Base-by-base conservation (phyloP, 2,113 vertebrate species). In the Macquaria ambigua region DNA sequence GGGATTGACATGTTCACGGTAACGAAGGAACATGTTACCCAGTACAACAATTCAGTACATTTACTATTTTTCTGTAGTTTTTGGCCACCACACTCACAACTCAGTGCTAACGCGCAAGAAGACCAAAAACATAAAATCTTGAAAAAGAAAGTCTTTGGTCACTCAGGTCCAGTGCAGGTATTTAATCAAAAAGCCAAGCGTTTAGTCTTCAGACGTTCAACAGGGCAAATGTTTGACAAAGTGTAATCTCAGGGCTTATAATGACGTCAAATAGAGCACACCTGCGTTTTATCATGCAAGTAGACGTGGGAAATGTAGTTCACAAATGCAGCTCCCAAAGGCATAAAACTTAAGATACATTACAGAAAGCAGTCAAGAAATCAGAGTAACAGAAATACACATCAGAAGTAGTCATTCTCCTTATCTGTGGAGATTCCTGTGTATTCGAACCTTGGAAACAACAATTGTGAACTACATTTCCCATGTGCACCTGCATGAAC, bases 261-360 rank as follows among this genome's bases (percentile, higher is more conserved):
- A 79, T 59, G 75, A 87, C 31, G 6, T 48, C 56, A 56, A 21
- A 69, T 16, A 5, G 55, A 62, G 11, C 25, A 9, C 75, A 82
- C 74, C 69, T 69, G 85, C 25, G 81, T 41, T n/a, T 37, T 53
- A 39, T 8, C 55, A 48, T 31, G 70, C 70, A 70, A 66, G 64
- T 10, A 0, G 72, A 18, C 59, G 15, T 83, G 81, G 77, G 81
- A 83, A 83, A 79, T 67, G 71, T 52, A 28, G 80, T 87, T 25
- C 43, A 11, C n/a, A 5, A 4, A 6, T 15, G 7, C 10, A 77
- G 55, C 8, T 58, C 25, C 25, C 8, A 8, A 31, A 75, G 15
- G 12, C 6, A 43, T 9, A 10, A 21, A 52, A 43, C 8, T 21
- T 14, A 50, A 59, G 53, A 21, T 46, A 68, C 23, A 58, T 11